Conservation (phyloP, 2,888 invertebrate genomes). For the Athalia circularis region DNA sequence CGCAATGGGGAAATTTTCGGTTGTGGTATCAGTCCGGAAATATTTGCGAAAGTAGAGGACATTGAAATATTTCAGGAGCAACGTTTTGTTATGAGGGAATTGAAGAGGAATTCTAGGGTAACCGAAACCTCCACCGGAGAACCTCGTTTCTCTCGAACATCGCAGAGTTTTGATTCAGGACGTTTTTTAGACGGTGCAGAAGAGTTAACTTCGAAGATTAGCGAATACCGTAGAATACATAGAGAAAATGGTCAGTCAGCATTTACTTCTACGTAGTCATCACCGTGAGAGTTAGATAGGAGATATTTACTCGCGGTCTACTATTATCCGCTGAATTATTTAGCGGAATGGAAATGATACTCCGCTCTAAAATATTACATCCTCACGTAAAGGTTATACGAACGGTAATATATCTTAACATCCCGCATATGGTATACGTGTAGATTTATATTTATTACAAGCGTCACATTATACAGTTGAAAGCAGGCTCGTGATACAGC, state of each 20-base stretch:
- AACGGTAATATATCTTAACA: too few relatives aligned
- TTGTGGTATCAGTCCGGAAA: slow-evolving; percentile 11
- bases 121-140: background rate
- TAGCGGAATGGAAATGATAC: too few relatives aligned
- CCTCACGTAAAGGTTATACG: too few relatives aligned
- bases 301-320: too few relatives aligned
- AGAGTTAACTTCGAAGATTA: background rate
- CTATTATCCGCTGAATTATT: too few relatives aligned
- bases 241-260: background rate
- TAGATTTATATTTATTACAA: slow-evolving; percentile 13
- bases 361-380: too few relatives aligned
- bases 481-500: too few relatives aligned
- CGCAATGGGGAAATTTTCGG: background rate
- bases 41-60: slow-evolving; percentile 32
- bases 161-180: slow-evolving; percentile 4
- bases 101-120: background rate
- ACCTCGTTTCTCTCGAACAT: background rate
- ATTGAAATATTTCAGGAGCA: slow-evolving; percentile 45
- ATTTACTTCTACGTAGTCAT: too few relatives aligned
- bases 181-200: background rate
- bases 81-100: slow-evolving; percentile 40
- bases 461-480: background rate
- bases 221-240: background rate
- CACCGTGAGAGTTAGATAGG: too few relatives aligned
- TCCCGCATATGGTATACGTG: background rate